Conservation (phyloP, 2,797 vertebrate genomes). For the Rhadinocentrus ornatus region DNA sequence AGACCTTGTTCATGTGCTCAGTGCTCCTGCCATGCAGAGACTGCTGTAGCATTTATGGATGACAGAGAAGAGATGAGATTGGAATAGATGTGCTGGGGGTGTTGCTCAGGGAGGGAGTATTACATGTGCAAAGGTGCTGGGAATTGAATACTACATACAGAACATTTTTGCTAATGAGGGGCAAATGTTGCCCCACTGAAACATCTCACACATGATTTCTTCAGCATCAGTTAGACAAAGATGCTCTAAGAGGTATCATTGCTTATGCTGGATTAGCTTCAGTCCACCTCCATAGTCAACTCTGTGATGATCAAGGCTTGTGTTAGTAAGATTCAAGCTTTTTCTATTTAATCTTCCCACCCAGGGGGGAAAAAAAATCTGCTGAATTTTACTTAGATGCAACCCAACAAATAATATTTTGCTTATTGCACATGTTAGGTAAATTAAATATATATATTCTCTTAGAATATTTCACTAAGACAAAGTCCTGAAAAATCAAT, state of each 20-base stretch:
- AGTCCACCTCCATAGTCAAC: not conserved
- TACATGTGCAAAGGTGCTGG: not conserved
- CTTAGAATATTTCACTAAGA: not conserved
- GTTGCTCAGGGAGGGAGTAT: conserved; percentile 21
- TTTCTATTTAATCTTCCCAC: not conserved
- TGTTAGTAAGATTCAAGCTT: conserved; percentile 4
- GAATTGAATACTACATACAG: conserved; percentile 13
- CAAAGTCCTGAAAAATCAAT: not conserved
- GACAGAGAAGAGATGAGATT: conserved; percentile 33
- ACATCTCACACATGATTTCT: not conserved
- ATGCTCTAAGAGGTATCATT: not conserved
- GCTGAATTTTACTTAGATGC: not conserved
- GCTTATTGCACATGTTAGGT: not conserved
- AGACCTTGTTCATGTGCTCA: conserved; percentile 26
- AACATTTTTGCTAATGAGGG: not conserved
- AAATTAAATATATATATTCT: too few species aligned
- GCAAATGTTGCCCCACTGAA: not conserved
- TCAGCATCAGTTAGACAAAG: not conserved
- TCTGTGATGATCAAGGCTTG: not conserved
- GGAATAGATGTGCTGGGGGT: conserved; percentile 24
- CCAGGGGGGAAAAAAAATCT: not conserved
- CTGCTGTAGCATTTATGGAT: conserved; percentile 32
- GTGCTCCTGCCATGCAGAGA: conserved; percentile 17
- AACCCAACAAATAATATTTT: not conserved
- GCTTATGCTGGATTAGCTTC: not conserved